Evolutionary conservation across 2,888 invertebrate species (phyloP), one percentile per base, ranked within the genome.

Genomic region (Flexamia atlantica): DNA sequence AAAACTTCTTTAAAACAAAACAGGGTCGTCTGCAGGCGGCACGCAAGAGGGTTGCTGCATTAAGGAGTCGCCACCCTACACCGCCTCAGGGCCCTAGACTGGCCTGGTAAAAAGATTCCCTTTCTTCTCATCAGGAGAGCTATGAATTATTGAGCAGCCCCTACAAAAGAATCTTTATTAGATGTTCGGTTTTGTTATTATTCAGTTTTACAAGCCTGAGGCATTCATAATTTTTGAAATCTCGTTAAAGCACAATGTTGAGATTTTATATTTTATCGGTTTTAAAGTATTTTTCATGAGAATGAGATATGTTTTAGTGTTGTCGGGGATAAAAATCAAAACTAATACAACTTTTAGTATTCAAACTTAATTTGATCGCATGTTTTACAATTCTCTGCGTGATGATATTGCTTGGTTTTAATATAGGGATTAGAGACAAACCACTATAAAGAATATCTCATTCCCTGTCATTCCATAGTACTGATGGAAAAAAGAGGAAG

Each of bases 61-160:
- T 46, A 30, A 28, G 42, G 25, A 74, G 74, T 5, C 12, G 28
- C 46, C 36, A 17, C 72, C 72, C 25, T 40, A 36, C 72, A 10
- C 23, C n/a, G 25, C 28, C 60, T 14, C n/a, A n/a, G 28, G 60
- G 9, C 60, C 60, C 5, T 3, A 30, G 17, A 12, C 9, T 20
- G 68, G 68, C n/a, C 72, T 46, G 46, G 9, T 25, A 46, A 72
- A 72, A 46, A 76, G 9, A 76, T 76, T 72, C 50, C 74, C 28
- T 72, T n/a, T 23, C 28, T 46, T 23, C 40, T 40, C 74, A 42
- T 40, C 50, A 40, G 14, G 23, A 40, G 28, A 12, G 20, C 25
- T 76, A 76, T 76, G 74, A 76, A 76, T 76, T 76, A 76, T 76
- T 76, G 74, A 76, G 42, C 28, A 76, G 17, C 46, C 74, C 40